Percentiles rank a stretch among this genome's conserved stretches.
Conservation (phyloP, 2,797 vertebrate genomes). For the Botia kubotai region DNA sequence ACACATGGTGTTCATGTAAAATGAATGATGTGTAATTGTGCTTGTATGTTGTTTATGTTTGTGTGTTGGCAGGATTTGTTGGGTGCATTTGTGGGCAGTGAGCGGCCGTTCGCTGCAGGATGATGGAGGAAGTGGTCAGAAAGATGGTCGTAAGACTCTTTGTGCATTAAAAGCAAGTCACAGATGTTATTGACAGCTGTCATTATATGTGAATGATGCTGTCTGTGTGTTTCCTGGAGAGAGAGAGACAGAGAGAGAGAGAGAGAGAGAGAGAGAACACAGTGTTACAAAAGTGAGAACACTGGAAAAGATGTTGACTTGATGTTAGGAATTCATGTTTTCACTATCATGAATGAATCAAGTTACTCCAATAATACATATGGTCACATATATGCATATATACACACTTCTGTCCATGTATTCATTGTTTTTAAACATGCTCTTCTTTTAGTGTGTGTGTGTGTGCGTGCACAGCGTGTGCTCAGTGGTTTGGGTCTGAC, state of each 20-base stretch:
- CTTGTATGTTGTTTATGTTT: neutral
- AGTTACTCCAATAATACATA: neutral
- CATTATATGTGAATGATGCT: neutral
- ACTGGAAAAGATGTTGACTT: no score
- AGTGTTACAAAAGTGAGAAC: neutral
- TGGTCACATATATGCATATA: no score
- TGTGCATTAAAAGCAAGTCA: conserved; percentile 3
- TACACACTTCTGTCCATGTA: neutral
- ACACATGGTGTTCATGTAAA: conserved; percentile 9
- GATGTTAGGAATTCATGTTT: no score
- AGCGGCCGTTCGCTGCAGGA: neutral
- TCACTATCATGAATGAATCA: neutral
- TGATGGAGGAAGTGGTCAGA: conserved; percentile 47
- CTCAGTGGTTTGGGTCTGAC: conserved; percentile 76
- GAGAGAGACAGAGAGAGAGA: neutral
- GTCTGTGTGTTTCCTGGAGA: neutral
- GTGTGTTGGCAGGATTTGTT: neutral
- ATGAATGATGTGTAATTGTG: conserved; percentile 21
- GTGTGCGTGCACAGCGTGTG: conserved; percentile 77
- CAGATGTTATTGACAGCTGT: conserved; percentile 33
- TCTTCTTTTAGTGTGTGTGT: conserved; percentile 8
- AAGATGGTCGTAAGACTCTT: conserved; percentile 41
- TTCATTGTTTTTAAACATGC: neutral
- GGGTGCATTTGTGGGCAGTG: conserved; percentile 22
- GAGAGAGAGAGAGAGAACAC: neutral